Conservation (phyloP, 2,888 invertebrate species). For the Caenorhabditis afra region DNA sequence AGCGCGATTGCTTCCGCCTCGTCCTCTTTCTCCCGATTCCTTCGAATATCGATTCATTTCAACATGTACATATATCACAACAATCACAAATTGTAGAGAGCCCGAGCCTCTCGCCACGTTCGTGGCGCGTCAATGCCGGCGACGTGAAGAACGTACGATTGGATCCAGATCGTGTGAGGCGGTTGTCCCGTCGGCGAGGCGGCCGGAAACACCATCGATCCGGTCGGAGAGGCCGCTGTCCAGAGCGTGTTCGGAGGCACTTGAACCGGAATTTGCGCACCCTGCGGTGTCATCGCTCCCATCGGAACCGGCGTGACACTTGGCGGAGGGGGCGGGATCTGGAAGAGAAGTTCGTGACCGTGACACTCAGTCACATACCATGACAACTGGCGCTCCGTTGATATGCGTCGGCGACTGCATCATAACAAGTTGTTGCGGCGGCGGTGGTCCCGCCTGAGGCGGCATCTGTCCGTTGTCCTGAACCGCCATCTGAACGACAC, state of each 20-base stretch:
- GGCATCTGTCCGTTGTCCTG: no score
- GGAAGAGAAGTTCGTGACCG: neutral
- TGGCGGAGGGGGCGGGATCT: constrained; percentile 33
- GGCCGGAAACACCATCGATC: constrained; percentile 47
- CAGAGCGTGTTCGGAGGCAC: constrained; percentile 27
- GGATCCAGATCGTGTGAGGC: constrained; percentile 49
- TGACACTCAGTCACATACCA: constrained; percentile 16
- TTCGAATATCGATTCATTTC: no score
- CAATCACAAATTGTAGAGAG: no score
- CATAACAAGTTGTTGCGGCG: constrained; percentile 23
- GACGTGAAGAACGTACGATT: constrained; percentile 26
- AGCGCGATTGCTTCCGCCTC: no score
- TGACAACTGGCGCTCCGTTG: constrained; percentile 30
- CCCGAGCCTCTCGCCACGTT: no score
- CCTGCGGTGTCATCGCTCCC: constrained; percentile 24
- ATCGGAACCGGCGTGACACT: constrained; percentile 34
- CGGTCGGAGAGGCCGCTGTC: constrained; percentile 49
- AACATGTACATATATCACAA: no score
- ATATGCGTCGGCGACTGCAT: constrained; percentile 50
- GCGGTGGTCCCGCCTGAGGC: neutral
- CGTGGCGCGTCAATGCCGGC: no score
- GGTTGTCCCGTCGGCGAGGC: constrained; percentile 47
- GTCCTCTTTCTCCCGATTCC: no score
- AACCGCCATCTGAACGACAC: no score
- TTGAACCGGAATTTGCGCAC: constrained; percentile 12